Evolutionary conservation across 2,797 vertebrate species (phyloP).

Genomic region (Scleropages formosus): DNA sequence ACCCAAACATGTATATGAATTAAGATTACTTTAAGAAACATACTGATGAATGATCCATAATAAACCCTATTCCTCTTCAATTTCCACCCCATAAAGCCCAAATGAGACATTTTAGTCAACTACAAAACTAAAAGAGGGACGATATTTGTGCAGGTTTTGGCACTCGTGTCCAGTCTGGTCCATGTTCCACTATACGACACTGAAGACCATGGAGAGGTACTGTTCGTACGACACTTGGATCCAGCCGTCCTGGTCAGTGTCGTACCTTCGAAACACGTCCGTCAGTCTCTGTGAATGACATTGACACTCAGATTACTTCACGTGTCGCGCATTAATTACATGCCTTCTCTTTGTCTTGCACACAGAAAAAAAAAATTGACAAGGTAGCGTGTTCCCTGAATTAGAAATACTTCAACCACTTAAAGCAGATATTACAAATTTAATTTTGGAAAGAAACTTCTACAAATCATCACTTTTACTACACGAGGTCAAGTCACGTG

Average conservation of each 20-base stretch:
- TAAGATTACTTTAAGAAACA: conserved; percentile 61
- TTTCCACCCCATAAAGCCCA: conserved; percentile 42
- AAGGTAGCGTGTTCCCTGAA: too few relatives aligned
- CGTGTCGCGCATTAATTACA: neutral
- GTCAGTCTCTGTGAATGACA: conserved; percentile 76
- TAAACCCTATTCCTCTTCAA: conserved; percentile 32
- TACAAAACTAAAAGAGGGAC: conserved; percentile 42
- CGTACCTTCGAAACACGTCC: conserved; percentile 90
- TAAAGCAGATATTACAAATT: too few relatives aligned
- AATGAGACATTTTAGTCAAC: conserved; percentile 45
- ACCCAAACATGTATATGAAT: conserved; percentile 43
- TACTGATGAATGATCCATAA: conserved; percentile 59
- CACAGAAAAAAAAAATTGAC: neutral
- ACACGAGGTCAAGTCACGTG: neutral
- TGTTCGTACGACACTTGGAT: conserved; percentile 98
- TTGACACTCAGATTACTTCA: neutral
- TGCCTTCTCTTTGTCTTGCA: neutral
- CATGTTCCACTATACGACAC: conserved; percentile 79
- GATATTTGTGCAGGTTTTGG: conserved; percentile 63
- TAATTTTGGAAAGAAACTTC: neutral
- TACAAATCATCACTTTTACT: neutral
- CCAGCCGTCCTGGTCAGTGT: conserved; percentile 97
- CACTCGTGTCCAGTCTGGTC: conserved; percentile 72
- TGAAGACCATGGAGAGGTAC: conserved; percentile 98
- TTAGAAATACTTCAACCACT: too few relatives aligned